These are phyloP conservation scores for Phylloscopus trochilus DNA, from an alignment of 2,113 vertebrate genomes.

Conservation along the genomic window DNA sequence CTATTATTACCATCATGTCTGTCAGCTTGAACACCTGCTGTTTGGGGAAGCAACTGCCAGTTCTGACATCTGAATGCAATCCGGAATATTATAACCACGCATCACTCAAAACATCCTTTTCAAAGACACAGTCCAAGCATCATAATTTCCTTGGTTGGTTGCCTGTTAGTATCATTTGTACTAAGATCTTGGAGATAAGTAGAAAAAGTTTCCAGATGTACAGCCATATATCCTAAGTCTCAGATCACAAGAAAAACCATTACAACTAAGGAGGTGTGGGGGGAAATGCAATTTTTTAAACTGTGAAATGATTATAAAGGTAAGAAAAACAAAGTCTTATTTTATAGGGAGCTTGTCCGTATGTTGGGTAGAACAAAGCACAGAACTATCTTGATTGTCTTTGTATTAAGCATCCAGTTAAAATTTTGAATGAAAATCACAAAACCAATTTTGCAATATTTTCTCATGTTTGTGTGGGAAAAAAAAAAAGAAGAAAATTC, in stretches of 20 bases:
- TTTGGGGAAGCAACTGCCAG: constrained; percentile 40
- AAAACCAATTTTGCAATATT: not conserved
- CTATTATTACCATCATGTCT: constrained; percentile 7
- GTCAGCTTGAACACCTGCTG: constrained; percentile 55
- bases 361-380: not conserved
- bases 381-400: not conserved
- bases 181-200: constrained; percentile 52
- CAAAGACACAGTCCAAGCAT: constrained; percentile 57
- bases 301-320: not conserved
- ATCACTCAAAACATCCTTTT: constrained; percentile 58
- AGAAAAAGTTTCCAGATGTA: constrained; percentile 47
- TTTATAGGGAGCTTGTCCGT: not conserved
- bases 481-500: not conserved
- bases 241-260: not conserved
- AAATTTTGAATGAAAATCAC: not conserved
- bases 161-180: constrained; percentile 40
- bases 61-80: constrained; percentile 65
- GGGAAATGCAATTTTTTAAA: not conserved
- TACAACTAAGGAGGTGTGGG: not conserved
- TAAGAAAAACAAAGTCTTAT: not conserved
- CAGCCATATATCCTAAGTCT: constrained; percentile 18
- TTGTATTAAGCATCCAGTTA: not conserved
- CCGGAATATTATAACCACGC: constrained; percentile 8
- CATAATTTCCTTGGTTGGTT: constrained; percentile 62
- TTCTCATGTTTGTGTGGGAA: not conserved